These are phyloP conservation scores for Phaenicophaeus curvirostris DNA, from an alignment of 2,797 vertebrate genomes.

Conservation along the genomic window DNA sequence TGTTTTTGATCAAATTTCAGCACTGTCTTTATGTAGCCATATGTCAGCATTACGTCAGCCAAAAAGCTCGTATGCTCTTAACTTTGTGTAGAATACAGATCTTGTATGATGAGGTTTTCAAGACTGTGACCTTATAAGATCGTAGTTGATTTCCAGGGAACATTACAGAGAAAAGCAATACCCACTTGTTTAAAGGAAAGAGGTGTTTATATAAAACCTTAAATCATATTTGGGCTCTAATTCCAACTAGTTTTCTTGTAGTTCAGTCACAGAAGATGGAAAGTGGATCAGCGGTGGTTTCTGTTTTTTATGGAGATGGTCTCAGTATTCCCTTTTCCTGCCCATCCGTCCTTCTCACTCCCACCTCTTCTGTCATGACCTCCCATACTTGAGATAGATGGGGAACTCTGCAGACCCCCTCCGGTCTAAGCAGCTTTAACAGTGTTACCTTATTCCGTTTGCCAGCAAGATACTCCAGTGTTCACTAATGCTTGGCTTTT, in stretches of 20 bases:
- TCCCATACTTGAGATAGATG: background rate
- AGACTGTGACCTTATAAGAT: background rate
- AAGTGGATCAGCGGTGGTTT: background rate
- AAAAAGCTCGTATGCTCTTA: background rate
- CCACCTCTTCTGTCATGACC: background rate
- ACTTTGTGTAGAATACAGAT: background rate
- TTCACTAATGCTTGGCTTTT: background rate
- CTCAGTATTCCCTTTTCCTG: background rate
- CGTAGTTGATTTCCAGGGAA: background rate
- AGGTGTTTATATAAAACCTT: background rate
- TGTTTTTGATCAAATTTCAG: background rate
- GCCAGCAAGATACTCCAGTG: background rate
- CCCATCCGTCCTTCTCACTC: background rate
- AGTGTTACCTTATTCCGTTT: background rate
- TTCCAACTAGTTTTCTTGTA: background rate
- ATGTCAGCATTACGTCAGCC: background rate
- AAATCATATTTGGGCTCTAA: background rate
- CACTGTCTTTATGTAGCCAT: background rate
- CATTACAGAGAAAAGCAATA: background rate
- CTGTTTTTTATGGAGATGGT: background rate
- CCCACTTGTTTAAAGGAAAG: background rate
- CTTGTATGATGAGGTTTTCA: constrained; percentile 3
- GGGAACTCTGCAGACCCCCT: background rate
- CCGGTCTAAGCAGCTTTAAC: background rate
- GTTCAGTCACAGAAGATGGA: background rate